A percentile compares a stretch with the other conserved stretches of the same genome.
phyloP scores from a whole-genome alignment of 2,888 invertebrate genomes.

The Volucella inflata region DNA sequence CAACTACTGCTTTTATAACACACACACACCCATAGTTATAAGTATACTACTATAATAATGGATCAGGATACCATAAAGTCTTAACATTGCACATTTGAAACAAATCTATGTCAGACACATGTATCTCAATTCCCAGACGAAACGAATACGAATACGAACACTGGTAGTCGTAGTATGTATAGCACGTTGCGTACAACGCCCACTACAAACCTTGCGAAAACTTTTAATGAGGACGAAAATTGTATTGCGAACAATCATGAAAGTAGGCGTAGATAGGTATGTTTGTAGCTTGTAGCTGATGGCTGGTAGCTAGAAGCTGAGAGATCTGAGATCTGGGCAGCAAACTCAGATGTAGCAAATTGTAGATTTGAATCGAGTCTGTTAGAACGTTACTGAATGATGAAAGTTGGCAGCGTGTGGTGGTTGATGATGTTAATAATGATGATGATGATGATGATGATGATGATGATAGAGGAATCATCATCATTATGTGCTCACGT shows the following conservation, averaged over 20 bases:
- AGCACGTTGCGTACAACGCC: conserved; percentile 39
- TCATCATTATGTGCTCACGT: conserved; percentile 68
- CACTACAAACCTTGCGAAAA: conserved; percentile 63
- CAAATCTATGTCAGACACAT: conserved; percentile 62
- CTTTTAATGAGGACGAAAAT: conserved; percentile 66
- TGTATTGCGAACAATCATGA: conserved; percentile 34
- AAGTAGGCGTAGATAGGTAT: conserved; percentile 1
- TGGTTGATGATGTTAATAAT: background rate
- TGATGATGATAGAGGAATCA: conserved; percentile 51
- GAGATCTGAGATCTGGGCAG: background rate
- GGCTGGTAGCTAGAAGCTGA: background rate
- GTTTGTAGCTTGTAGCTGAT: background rate
- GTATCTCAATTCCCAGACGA: conserved; percentile 43
- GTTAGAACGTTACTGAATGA: conserved; percentile 14
- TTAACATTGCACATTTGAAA: conserved; percentile 50
- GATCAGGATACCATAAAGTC: conserved; percentile 37
- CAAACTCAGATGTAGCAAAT: conserved; percentile 52
- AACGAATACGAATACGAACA: conserved; percentile 8
- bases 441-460: conserved; percentile 10
- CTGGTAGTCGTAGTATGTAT: background rate
- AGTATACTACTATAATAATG: background rate
- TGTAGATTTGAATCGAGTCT: conserved; percentile 56
- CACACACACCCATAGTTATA: background rate
- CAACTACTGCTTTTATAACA: background rate
- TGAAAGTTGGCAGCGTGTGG: background rate